Conservation (phyloP, 2,888 invertebrate genomes). For the Selenia dentaria region DNA sequence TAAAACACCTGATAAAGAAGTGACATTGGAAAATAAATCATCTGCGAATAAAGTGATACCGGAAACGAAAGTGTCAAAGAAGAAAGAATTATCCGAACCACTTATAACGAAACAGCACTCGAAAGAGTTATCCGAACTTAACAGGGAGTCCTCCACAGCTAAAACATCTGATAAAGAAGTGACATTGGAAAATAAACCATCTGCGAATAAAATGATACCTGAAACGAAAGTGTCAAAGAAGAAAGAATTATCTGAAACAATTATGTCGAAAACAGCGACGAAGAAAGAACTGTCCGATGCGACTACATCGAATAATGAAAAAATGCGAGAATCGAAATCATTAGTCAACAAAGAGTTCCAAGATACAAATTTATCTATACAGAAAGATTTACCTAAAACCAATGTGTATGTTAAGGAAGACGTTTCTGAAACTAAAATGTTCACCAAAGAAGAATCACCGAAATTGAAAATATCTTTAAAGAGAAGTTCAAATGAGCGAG, state of each 20-base stretch:
- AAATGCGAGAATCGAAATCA: not conserved
- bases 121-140: not conserved
- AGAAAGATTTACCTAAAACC: not conserved
- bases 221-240: not conserved
- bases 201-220: not conserved
- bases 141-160: not conserved
- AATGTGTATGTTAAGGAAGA: not conserved
- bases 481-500: conserved; percentile 19
- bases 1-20: conserved; percentile 3
- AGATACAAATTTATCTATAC: conserved; percentile 2
- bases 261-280: not conserved
- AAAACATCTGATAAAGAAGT: conserved; percentile 2
- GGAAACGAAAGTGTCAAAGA: not conserved
- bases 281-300: not conserved
- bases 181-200: not conserved
- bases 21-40: not conserved
- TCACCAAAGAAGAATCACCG: not conserved
- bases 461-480: conserved; percentile 11
- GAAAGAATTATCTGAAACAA: not conserved
- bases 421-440: not conserved
- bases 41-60: conserved; percentile 1
- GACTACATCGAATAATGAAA: not conserved
- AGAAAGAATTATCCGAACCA: conserved; percentile 3
- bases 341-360: not conserved
- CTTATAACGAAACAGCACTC: not conserved